Evolutionary conservation across 35 echinoderm and acorn worm genomes (phyloP), one percentile per base, ranked within the genome.

Genomic region (Apostichopus japonicus): DNA sequence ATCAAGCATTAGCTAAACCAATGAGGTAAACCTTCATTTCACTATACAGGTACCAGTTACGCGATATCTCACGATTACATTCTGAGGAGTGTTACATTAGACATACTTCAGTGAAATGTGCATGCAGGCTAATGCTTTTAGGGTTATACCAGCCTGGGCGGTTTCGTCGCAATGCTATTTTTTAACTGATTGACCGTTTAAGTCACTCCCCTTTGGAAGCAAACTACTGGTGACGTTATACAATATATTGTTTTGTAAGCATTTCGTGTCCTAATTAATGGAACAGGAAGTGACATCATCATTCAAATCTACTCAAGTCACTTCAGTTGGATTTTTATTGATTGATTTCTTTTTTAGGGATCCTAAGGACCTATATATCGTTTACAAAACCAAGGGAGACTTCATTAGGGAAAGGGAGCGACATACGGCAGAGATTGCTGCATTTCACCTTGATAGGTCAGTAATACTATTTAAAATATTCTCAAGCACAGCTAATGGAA

Each of bases 11-110:
- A 8, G 54, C 54, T 58, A 84, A 84, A n/a, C 81, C 81, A 57
- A 84, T 84, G 81, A 84, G 81, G 81, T 84, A 84, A 83, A 33
- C 10, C 23, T 79, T 79, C 10, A 79, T 77, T 23, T 5, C 17
- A 77, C 24, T 44, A 44, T 44, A 44, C 33, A 44, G 33, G 33
- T 44, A 44, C 33, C 33, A 44, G 33, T 44, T 44, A 44, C 2
- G 33, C 33, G 33, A 44, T 44, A 44, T 44, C 33, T 44, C 33
- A 44, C 33, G 33, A 44, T 44, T 44, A 44, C 33, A 44, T 44
- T 44, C 33, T 4, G 33, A 1, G 33, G 33, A 44, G 33, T 44
- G 33, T 44, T 44, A 44, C 33, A 44, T 44, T 44, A 44, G 33
- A 44, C 33, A 44, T n/a, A n/a, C n/a, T n/a, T 44, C 33, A 44